Percentiles rank a stretch among this genome's conserved stretches.
These are phyloP conservation scores for Apantesis nais DNA, from an alignment of 2,888 invertebrate species.

Conservation along the genomic window DNA sequence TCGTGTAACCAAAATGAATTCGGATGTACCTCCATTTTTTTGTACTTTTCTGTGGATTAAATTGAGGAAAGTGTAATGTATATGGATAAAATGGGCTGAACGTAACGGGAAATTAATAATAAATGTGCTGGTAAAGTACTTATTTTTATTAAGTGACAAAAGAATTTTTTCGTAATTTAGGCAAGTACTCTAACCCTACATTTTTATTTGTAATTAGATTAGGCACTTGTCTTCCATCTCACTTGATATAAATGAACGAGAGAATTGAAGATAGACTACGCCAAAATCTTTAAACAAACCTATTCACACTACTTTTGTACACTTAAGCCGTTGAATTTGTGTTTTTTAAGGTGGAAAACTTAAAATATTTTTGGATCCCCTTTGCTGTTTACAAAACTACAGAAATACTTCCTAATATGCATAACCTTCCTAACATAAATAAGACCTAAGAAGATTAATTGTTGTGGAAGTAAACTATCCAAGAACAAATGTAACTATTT, in stretches of 20 bases:
- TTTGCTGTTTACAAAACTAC: no score
- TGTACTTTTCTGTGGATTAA: neutral
- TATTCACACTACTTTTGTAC: neutral
- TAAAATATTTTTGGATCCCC: no score
- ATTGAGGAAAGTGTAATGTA: slow-evolving; percentile 5
- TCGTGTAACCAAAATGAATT: slow-evolving; percentile 40
- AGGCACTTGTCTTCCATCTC: no score
- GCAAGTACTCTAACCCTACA: neutral
- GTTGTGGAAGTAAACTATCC: neutral
- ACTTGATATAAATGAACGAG: no score
- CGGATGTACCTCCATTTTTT: slow-evolving; percentile 13
- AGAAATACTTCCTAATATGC: no score
- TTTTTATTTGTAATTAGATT: no score
- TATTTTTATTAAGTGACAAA: neutral
- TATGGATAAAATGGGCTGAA: neutral
- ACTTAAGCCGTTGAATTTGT: neutral
- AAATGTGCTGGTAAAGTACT: neutral
- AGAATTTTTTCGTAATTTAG: neutral
- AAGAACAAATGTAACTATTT: neutral
- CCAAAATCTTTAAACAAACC: no score
- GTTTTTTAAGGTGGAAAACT: neutral
- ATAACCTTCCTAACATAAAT: neutral
- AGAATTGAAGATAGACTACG: no score
- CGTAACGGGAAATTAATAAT: neutral
- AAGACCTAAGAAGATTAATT: neutral